Percentiles rank a stretch among this genome's conserved stretches.
Evolutionary conservation across 2,113 vertebrate genomes (phyloP).

Genomic region (Tinamus guttatus): DNA sequence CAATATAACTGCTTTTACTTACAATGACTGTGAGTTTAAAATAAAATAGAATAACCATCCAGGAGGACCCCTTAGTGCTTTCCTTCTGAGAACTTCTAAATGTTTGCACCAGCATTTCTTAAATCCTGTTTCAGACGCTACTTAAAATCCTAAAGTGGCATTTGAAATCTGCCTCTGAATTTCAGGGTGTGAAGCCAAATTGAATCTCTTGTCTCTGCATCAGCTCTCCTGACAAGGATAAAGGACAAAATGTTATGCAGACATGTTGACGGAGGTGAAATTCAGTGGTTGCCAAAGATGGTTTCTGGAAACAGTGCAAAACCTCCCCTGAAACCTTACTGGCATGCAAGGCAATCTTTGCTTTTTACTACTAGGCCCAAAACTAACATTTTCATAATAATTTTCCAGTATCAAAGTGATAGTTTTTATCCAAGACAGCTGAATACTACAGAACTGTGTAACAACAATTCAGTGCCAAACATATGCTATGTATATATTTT

Average conservation of each 20-base stretch:
- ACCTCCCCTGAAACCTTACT: conserved; percentile 72
- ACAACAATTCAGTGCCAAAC: conserved; percentile 81
- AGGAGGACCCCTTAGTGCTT: not conserved
- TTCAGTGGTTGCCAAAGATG: conserved; percentile 72
- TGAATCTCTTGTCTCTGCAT: not conserved
- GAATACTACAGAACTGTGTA: conserved; percentile 78
- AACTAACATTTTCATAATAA: conserved; percentile 89
- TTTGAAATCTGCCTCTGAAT: conserved; percentile 37
- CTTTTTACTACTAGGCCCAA: conserved; percentile 80
- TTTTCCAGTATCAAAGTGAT: conserved; percentile 89
- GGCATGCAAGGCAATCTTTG: conserved; percentile 61
- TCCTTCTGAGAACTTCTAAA: not conserved
- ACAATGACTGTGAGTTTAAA: not conserved
- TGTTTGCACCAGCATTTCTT: not conserved
- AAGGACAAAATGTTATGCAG: conserved; percentile 63
- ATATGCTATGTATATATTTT: conserved; percentile 85
- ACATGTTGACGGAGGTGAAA: conserved; percentile 76
- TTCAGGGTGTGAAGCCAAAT: conserved; percentile 43
- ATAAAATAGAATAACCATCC: not conserved
- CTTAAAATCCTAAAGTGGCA: not conserved
- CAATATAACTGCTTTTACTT: not conserved
- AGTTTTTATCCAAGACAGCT: conserved; percentile 85
- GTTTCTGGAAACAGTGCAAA: conserved; percentile 80
- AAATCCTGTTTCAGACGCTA: not conserved
- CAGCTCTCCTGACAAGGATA: conserved; percentile 46